phyloP scores from a whole-genome alignment of 2,797 vertebrate genomes.

The Poeciliopsis paucimaculata region DNA sequence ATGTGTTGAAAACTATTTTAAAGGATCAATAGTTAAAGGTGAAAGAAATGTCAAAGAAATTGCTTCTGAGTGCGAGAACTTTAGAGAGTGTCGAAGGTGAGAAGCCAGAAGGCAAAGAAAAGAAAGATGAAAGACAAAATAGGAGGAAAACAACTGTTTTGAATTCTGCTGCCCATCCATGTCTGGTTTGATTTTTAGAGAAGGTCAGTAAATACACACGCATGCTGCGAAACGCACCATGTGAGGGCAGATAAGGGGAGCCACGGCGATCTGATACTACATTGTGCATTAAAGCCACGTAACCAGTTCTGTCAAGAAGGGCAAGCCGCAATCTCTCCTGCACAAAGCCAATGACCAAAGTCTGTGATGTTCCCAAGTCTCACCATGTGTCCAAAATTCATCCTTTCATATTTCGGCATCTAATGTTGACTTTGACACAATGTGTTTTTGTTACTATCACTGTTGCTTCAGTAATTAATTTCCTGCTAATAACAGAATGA shows the following conservation, averaged over 20 bases:
- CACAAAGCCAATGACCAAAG: neutral
- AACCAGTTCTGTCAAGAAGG: neutral
- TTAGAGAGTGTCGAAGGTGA: constrained; percentile 1
- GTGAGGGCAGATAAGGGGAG: constrained; percentile 10
- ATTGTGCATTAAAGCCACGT: neutral
- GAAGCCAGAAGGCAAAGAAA: constrained; percentile 6
- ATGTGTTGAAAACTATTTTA: neutral
- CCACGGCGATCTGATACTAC: constrained; percentile 11
- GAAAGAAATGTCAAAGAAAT: constrained; percentile 10
- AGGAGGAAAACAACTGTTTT: constrained; percentile 8
- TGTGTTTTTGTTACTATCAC: neutral
- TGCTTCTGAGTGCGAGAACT: neutral
- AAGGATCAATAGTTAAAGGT: constrained; percentile 5
- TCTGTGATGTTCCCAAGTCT: neutral
- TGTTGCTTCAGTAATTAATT: neutral
- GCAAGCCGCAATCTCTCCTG: neutral
- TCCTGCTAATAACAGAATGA: neutral
- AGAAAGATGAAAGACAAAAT: constrained; percentile 11
- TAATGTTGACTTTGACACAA: too few relatives aligned
- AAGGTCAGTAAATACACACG: constrained; percentile 31
- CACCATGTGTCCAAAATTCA: neutral
- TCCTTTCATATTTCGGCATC: neutral
- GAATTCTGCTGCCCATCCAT: neutral
- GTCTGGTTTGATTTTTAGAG: constrained; percentile 4
- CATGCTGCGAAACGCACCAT: constrained; percentile 3